Evolutionary conservation across 2,113 vertebrate genomes (phyloP).

Genomic region (Laticauda colubrina): DNA sequence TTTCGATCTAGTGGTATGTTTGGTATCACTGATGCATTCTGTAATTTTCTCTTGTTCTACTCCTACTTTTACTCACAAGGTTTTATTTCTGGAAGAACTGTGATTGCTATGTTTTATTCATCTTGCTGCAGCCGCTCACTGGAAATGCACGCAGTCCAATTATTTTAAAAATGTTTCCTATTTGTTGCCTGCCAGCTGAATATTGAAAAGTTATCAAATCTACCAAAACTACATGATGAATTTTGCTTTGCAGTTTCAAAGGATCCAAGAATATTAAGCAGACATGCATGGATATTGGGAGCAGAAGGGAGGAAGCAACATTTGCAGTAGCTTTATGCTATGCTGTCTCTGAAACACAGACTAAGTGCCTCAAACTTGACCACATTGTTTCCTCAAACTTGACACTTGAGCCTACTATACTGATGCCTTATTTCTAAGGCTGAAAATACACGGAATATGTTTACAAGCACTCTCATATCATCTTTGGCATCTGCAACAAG

Average conservation of each 20-base stretch:
- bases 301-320: background rate
- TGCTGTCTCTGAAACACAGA: background rate
- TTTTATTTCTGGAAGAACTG: background rate
- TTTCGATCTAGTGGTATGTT: background rate
- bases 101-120: background rate
- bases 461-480: background rate
- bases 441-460: background rate
- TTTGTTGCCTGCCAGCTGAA: background rate
- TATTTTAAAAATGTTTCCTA: constrained; percentile 2
- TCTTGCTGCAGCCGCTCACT: background rate
- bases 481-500: background rate
- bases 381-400: background rate
- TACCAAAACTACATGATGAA: background rate
- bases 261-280: background rate
- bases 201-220: background rate
- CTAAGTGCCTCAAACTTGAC: background rate
- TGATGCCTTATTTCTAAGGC: background rate
- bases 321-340: background rate
- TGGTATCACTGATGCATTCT: background rate
- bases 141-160: background rate
- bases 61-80: background rate
- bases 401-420: background rate
- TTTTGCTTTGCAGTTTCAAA: background rate
- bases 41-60: background rate
- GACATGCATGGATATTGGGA: background rate